These are phyloP conservation scores for Merodon equestris DNA, from an alignment of 2,888 invertebrate species.

Conservation along the genomic window DNA sequence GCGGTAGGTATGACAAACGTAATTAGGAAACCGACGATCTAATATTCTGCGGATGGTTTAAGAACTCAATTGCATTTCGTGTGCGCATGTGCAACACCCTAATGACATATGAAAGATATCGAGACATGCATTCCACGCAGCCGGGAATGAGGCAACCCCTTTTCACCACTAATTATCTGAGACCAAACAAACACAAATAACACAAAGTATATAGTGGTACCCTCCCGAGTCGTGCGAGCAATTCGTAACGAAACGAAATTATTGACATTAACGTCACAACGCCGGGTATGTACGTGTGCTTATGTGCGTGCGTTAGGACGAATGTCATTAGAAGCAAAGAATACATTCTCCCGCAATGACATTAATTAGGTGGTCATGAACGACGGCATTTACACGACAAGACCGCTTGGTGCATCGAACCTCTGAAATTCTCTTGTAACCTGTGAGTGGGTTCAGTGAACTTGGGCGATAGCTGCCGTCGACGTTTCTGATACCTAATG, in stretches of 20 bases:
- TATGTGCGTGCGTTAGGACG: slow-evolving; percentile 26
- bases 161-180: slow-evolving; percentile 43
- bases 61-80: slow-evolving; percentile 19
- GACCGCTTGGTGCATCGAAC: background rate
- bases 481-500: slow-evolving; percentile 2
- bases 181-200: slow-evolving; percentile 25
- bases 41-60: background rate
- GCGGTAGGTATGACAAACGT: no score
- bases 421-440: no score
- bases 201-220: background rate
- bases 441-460: no score
- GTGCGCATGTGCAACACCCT: slow-evolving; percentile 61
- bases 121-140: slow-evolving; percentile 4
- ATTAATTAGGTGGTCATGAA: slow-evolving; percentile 24
- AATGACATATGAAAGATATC: slow-evolving; percentile 37
- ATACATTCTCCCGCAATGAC: background rate
- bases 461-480: background rate
- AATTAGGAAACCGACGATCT: no score
- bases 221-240: background rate
- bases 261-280: slow-evolving; percentile 16
- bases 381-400: slow-evolving; percentile 13
- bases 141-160: background rate
- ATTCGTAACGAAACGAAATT: slow-evolving; percentile 37
- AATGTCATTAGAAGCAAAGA: slow-evolving; percentile 17
- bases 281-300: slow-evolving; percentile 43